These are phyloP conservation scores for Hecatera dysodea DNA, from an alignment of 2,888 invertebrate species.

Conservation along the genomic window DNA sequence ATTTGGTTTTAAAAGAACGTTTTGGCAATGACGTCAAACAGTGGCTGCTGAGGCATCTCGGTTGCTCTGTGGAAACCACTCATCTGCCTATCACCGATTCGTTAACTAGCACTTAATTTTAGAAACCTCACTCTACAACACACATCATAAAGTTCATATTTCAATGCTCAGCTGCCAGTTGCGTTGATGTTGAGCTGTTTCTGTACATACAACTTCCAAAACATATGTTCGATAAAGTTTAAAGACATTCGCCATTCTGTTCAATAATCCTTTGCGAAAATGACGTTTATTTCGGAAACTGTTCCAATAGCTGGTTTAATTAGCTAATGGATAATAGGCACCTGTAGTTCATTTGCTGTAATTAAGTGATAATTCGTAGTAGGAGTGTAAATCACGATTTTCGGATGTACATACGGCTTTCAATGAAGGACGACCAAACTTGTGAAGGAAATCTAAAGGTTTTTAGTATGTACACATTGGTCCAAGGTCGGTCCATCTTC, in stretches of 20 bases:
- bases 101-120: background rate
- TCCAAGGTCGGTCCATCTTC: no score
- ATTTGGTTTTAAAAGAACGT: no score
- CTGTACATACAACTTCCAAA: conserved; percentile 8
- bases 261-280: conserved; percentile 38
- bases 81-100: background rate
- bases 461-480: no score
- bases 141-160: background rate
- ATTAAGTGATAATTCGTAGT: background rate
- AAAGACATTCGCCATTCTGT: conserved; percentile 12
- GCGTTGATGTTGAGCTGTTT: background rate
- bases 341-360: no score
- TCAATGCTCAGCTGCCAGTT: background rate
- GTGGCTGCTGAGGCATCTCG: no score
- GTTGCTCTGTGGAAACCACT: background rate
- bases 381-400: no score
- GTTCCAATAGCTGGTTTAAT: conserved; percentile 4
- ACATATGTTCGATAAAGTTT: conserved; percentile 36
- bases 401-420: no score
- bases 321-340: background rate
- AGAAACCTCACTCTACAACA: background rate
- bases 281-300: conserved; percentile 25
- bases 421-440: no score
- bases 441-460: no score
- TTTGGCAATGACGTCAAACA: no score